phyloP scores from a whole-genome alignment of 2,888 invertebrate genomes.

The Amblyjoppa fuscipennis region DNA sequence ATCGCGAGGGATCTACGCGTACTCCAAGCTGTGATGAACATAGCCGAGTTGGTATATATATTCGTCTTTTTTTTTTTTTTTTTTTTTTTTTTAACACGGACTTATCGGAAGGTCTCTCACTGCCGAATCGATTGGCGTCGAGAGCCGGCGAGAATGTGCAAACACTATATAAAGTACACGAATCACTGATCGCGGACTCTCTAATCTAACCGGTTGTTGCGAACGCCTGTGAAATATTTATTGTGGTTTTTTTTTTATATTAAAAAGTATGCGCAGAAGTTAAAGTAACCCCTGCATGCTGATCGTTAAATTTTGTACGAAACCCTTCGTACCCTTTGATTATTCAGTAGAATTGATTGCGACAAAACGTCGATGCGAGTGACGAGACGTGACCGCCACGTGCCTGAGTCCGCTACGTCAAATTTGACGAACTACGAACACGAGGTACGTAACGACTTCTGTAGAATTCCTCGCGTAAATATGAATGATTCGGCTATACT shows the following conservation, averaged over 20 bases:
- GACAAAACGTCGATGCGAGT: neutral
- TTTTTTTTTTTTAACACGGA: neutral
- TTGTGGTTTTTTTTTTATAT: neutral
- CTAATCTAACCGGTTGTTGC: neutral
- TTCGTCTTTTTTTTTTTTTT: conserved; percentile 1
- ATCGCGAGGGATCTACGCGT: neutral
- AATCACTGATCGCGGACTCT: neutral
- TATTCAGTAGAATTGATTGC: conserved; percentile 34
- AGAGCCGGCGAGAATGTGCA: neutral
- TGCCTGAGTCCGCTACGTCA: conserved; percentile 16
- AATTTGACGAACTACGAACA: conserved; percentile 14
- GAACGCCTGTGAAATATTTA: conserved; percentile 9
- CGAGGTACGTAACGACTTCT: neutral
- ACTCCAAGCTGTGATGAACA: conserved; percentile 66
- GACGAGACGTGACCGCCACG: conserved; percentile 5
- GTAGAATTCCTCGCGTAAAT: neutral
- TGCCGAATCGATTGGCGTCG: conserved; percentile 3
- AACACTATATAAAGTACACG: neutral
- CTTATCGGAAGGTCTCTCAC: neutral
- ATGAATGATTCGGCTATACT: neutral
- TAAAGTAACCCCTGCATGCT: neutral
- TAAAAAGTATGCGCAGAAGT: neutral
- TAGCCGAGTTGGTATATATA: conserved; percentile 40
- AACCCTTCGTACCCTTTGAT: conserved; percentile 20
- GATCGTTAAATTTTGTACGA: neutral